Evolutionary conservation across 2,888 invertebrate species (phyloP).

Genomic region (Erannis defoliaria): DNA sequence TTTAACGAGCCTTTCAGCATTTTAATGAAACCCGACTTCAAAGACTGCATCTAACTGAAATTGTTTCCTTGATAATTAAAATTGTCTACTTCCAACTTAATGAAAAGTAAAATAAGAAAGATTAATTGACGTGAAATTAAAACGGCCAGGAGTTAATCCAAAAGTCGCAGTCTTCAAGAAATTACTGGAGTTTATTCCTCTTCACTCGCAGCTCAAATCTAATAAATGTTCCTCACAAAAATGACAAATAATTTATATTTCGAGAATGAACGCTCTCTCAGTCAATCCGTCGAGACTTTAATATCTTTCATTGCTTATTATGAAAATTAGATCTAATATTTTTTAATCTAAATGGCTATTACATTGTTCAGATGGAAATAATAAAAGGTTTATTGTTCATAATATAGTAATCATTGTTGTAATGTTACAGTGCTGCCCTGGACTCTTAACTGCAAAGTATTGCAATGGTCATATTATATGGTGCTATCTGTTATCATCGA

Average conservation of each 20-base stretch:
- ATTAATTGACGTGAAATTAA: slow-evolving; percentile 74
- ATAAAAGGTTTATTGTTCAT: no score
- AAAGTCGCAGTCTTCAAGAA: slow-evolving; percentile 61
- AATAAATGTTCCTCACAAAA: slow-evolving; percentile 46
- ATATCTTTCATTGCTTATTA: slow-evolving; percentile 20
- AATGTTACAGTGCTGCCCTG: no score
- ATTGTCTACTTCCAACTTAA: slow-evolving; percentile 53
- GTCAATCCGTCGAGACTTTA: slow-evolving; percentile 21
- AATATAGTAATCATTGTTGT: no score
- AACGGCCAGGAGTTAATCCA: slow-evolving; percentile 64
- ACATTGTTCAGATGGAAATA: neutral
- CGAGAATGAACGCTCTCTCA: slow-evolving; percentile 16
- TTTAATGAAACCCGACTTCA: slow-evolving; percentile 26
- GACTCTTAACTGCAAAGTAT: no score
- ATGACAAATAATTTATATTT: slow-evolving; percentile 26
- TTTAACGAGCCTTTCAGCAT: slow-evolving; percentile 1
- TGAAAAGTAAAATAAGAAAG: slow-evolving; percentile 65
- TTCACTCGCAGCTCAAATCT: slow-evolving; percentile 45
- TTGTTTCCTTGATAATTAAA: slow-evolving; percentile 41
- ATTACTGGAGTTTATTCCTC: slow-evolving; percentile 60
- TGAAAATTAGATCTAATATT: slow-evolving; percentile 3
- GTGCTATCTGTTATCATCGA: no score
- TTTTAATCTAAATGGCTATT: slow-evolving; percentile 8
- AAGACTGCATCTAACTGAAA: slow-evolving; percentile 37
- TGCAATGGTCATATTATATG: no score